A percentile compares a stretch with the other conserved stretches of the same genome.
These are phyloP conservation scores for Xenentodon cancila DNA, from an alignment of 2,797 vertebrate species.

Conservation along the genomic window DNA sequence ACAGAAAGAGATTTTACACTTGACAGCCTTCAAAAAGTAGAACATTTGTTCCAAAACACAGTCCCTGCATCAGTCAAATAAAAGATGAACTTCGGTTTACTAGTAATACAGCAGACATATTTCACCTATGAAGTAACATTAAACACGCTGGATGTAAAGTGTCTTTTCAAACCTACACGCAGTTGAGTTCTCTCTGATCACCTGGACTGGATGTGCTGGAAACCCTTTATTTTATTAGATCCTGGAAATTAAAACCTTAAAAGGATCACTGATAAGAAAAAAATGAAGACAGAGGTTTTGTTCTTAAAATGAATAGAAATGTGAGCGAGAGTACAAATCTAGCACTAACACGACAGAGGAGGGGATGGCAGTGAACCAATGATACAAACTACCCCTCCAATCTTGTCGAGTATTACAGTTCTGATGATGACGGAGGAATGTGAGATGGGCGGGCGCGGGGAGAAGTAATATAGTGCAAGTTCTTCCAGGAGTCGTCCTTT, in stretches of 20 bases:
- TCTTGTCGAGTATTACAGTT: conserved; percentile 39
- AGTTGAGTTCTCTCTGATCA: not conserved
- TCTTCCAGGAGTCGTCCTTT: conserved; percentile 49
- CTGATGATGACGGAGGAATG: conserved; percentile 62
- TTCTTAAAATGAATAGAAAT: conserved; percentile 10
- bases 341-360: conserved; percentile 6
- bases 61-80: conserved; percentile 1
- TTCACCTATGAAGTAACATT: not conserved
- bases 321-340: not conserved
- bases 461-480: conserved; percentile 49
- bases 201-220: conserved; percentile 1
- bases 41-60: not conserved
- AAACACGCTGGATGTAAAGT: conserved; percentile 3
- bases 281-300: conserved; percentile 15
- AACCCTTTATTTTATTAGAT: conserved; percentile 17
- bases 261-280: conserved; percentile 9
- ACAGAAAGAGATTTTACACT: conserved; percentile 27
- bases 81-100: not conserved
- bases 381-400: conserved; percentile 20
- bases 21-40: conserved; percentile 23
- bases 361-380: conserved; percentile 39
- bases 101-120: conserved; percentile 13
- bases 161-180: no score
- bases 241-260: conserved; percentile 26
- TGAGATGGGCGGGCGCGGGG: conserved; percentile 50